These are phyloP conservation scores for Glaucopsyche alexis DNA, from an alignment of 2,888 invertebrate genomes.

Conservation along the genomic window DNA sequence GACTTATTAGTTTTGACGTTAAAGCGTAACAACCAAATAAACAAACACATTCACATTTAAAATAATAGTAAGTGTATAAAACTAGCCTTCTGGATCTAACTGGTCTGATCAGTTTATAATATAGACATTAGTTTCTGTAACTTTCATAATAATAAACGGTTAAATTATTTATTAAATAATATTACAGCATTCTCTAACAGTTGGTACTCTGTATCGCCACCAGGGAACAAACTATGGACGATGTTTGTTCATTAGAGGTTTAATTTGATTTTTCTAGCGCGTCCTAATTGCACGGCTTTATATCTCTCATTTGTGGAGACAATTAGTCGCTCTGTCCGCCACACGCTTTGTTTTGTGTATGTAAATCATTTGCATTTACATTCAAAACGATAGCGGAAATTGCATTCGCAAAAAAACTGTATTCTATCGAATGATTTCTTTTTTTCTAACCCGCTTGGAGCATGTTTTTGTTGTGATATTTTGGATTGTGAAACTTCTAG, in stretches of 20 bases:
- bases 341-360: constrained; percentile 35
- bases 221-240: constrained; percentile 52
- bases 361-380: constrained; percentile 32
- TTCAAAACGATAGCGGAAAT: constrained; percentile 30
- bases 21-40: no score
- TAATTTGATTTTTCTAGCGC: constrained; percentile 76
- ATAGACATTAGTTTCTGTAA: no score
- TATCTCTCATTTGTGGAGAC: constrained; percentile 65
- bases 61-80: no score
- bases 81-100: no score
- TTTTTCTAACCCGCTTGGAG: background rate
- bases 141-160: background rate
- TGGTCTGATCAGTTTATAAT: no score
- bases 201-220: constrained; percentile 46
- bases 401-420: constrained; percentile 27
- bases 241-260: constrained; percentile 74
- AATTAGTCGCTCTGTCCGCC: constrained; percentile 49
- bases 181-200: background rate
- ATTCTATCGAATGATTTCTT: constrained; percentile 25
- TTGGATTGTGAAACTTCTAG: no score
- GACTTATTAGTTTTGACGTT: no score
- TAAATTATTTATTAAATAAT: background rate
- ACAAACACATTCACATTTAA: no score
- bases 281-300: constrained; percentile 68
- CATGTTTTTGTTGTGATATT: background rate